Base-by-base conservation (phyloP, 2,888 invertebrate species). In the Leistus spinibarbis region DNA sequence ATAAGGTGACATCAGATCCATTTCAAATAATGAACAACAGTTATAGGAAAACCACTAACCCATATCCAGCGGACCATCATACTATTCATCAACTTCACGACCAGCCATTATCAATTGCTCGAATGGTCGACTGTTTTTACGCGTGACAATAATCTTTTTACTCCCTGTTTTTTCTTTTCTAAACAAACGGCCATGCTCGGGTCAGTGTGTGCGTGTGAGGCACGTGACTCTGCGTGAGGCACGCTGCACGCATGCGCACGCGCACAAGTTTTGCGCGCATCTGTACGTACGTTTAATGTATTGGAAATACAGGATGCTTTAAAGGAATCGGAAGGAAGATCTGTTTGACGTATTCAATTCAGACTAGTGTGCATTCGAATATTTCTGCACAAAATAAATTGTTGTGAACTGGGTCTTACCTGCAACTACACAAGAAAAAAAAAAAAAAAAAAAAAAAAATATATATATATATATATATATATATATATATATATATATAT, bases 1-100 rank as follows among this genome's bases (percentile, higher is more conserved):
- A 73, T 20, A 24, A 73, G 73, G 74, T 68, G 74, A 74, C 74
- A 74, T 74, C 68, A 62, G 74, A 74, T 74, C 74, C 68, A 74
- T 74, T 74, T 68, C 68, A 74, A 68, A 74, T 74, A 74, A 74
- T 74, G 74, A 74, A 74, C 74, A 1, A 40, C 74, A 74, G 68
- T 74, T 74, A 74, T 74, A 68, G 68, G 54, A 74, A 74, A 74
- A 74, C 66, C 9, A 74, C 57, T 74, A 68, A 68, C 74, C 62
- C 68, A 68, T 40, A 63, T 63, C 16, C 68, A 68, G 22, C 16
- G 10, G 53, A 17, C 54, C 74, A 63, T 3, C 7, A 20, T 2
- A 24, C 17, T 68, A 13, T 19, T 7, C 22, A 7, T 62, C 24
- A 54, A 3, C 19, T 22, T 40, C 2, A 19, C 27, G 17, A 27